phyloP scores from a whole-genome alignment of 1,140 invertebrate species.

The Camponotus floridanus region DNA sequence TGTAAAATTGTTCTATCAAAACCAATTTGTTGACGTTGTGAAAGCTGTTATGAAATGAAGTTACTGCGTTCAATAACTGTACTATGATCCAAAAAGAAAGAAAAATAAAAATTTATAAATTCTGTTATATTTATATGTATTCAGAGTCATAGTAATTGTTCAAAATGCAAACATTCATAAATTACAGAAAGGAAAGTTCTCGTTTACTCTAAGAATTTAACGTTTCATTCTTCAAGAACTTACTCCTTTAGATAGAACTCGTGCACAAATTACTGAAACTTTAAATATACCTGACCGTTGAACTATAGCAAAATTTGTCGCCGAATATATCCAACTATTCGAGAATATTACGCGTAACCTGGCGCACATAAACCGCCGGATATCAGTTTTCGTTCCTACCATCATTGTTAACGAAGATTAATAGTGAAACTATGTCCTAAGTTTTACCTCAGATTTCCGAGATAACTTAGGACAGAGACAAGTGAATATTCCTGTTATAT shows the following conservation, averaged over 20 bases:
- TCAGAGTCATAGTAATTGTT: neutral
- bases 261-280: conserved; percentile 44
- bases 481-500: neutral
- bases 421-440: conserved; percentile 26
- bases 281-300: conserved; percentile 34
- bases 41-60: conserved; percentile 14
- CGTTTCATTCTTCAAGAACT: conserved; percentile 2
- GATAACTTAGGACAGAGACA: no score
- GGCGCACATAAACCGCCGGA: neutral
- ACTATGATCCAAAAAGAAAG: neutral
- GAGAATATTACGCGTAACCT: conserved; percentile 36
- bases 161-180: conserved; percentile 2
- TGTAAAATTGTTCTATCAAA: neutral
- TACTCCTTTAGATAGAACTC: neutral
- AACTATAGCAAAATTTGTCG: conserved; percentile 45
- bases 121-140: neutral
- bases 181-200: conserved; percentile 28
- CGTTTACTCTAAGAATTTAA: conserved; percentile 18
- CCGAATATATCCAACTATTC: conserved; percentile 42
- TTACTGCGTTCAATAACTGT: neutral
- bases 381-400: conserved; percentile 25
- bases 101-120: conserved; percentile 23
- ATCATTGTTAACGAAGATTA: conserved; percentile 48
- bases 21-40: conserved; percentile 34
- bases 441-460: conserved; percentile 20